Evolutionary conservation across 2,113 vertebrate species (phyloP).

Genomic region (Leptobrachium ailaonicum): DNA sequence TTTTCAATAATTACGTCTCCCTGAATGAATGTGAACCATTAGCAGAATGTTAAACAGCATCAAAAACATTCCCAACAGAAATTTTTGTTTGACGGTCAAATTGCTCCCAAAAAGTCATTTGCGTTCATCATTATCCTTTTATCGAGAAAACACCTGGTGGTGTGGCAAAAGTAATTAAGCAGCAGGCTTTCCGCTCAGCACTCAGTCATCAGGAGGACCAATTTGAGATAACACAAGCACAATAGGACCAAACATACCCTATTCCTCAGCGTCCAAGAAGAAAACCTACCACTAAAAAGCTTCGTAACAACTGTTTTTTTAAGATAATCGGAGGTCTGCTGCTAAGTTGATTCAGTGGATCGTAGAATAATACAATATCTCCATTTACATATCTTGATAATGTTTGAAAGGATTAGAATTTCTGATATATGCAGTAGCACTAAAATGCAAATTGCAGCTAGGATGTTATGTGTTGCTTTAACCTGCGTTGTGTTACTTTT

Average conservation of each 20-base stretch:
- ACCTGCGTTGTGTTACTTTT: not conserved
- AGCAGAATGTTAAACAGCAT: constrained; percentile 25
- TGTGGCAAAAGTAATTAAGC: constrained; percentile 50
- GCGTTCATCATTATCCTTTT: constrained; percentile 52
- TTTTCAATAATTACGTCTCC: constrained; percentile 21
- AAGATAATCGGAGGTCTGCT: constrained; percentile 33
- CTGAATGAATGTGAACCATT: constrained; percentile 20
- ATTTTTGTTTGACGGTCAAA: constrained; percentile 53
- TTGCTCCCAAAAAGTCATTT: constrained; percentile 54
- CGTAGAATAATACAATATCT: constrained; percentile 18
- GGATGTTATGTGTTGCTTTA: not conserved
- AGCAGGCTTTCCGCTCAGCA: constrained; percentile 52
- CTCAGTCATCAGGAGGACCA: constrained; percentile 41
- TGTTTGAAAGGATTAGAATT: constrained; percentile 13
- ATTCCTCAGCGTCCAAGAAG: constrained; percentile 41
- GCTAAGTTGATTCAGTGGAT: constrained; percentile 2
- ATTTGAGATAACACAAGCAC: constrained; percentile 35
- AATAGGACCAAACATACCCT: constrained; percentile 46
- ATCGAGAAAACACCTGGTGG: constrained; percentile 50
- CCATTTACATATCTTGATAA: constrained; percentile 15
- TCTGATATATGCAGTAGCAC: not conserved
- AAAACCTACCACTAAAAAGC: constrained; percentile 14
- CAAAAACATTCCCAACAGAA: constrained; percentile 24
- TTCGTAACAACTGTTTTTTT: constrained; percentile 27
- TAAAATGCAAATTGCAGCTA: not conserved